Evolutionary conservation across 1,140 invertebrate species (phyloP).

Genomic region (Leptopilina boulardi): DNA sequence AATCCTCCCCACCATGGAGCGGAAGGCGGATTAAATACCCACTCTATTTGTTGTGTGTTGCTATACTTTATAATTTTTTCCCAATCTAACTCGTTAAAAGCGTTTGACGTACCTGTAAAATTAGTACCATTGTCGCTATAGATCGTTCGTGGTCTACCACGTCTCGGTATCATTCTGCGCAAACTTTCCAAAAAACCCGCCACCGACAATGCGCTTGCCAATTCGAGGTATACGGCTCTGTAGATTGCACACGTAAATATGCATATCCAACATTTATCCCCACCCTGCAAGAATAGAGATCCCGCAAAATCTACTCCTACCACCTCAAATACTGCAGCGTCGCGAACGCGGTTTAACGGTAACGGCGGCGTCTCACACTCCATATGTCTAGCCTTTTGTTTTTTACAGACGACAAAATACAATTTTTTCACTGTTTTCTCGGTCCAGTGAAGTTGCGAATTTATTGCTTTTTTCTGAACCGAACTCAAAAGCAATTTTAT

Average conservation of each 20-base stretch:
- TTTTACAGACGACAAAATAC: too few species aligned
- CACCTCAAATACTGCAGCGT: slow-evolving; percentile 4
- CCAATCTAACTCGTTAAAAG: slow-evolving; percentile 50
- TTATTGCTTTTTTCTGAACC: slow-evolving; percentile 33
- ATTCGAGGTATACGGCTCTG: not conserved
- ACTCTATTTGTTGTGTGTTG: slow-evolving; percentile 55
- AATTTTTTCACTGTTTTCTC: too few species aligned
- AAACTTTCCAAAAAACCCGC: not conserved
- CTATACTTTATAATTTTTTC: slow-evolving; percentile 37
- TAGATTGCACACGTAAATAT: not conserved
- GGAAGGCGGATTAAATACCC: slow-evolving; percentile 64
- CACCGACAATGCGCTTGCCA: not conserved
- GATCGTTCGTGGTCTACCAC: slow-evolving; percentile 57
- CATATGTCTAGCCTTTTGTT: too few species aligned
- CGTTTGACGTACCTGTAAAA: slow-evolving; percentile 53
- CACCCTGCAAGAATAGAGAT: not conserved
- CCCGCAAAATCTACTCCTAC: not conserved
- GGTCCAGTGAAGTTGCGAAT: too few species aligned
- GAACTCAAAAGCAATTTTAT: not conserved
- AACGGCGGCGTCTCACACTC: too few species aligned
- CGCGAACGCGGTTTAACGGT: not conserved
- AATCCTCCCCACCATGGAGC: slow-evolving; percentile 66
- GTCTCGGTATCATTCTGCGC: slow-evolving; percentile 60
- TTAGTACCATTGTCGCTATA: slow-evolving; percentile 66
- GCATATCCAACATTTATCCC: not conserved